Evolutionary conservation across 2,113 vertebrate species (phyloP), one percentile per base, ranked within the genome.

Genomic region (Neolamprologus modestus): DNA sequence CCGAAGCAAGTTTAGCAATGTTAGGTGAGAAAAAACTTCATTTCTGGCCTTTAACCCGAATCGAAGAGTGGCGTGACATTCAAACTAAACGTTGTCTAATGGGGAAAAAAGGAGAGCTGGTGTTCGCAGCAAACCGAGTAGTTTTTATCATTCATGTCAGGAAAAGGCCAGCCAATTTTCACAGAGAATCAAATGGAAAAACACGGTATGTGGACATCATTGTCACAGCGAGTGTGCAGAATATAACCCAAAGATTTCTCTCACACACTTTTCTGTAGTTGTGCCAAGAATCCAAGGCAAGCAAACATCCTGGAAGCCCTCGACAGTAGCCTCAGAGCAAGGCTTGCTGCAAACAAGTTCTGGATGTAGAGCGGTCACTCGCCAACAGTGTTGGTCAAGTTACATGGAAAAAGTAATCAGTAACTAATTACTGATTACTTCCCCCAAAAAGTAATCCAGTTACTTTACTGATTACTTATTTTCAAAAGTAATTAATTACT

Each of bases 281-380:
- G 40, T 10, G 14, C 40, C 40, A 28, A 45, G 21, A 73, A 10
- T 47, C 40, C 40, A 28, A 45, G 5, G 16, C 40, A 73, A 16
- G 68, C 40, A 17, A 17, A 40, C 14, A 3, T 73, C 21, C 68
- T 28, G 68, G 40, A 73, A 73, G 1, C 40, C 21, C 21, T 45
- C 3, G 4, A 73, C 7, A 28, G n/a, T 0, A 14, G 1, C 21
- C 37, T 73, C 21, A 3, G 13, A 73, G 21, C 21, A 0, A 14
- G 37, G 66, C 13, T 73, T 45, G 8, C 37, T 42, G 21, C 21
- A 45, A 26, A 26, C 8, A 26, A 26, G 21, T 4, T 45, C 37
- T 45, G 68, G 40, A 73, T 73, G 40, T 10, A 16, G 68, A 73
- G 21, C 37, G 8, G 37, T 1, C 37, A 45, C 66, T 45, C 8